phyloP scores from a whole-genome alignment of 2,797 vertebrate species.

The Anomalospiza imberbis region DNA sequence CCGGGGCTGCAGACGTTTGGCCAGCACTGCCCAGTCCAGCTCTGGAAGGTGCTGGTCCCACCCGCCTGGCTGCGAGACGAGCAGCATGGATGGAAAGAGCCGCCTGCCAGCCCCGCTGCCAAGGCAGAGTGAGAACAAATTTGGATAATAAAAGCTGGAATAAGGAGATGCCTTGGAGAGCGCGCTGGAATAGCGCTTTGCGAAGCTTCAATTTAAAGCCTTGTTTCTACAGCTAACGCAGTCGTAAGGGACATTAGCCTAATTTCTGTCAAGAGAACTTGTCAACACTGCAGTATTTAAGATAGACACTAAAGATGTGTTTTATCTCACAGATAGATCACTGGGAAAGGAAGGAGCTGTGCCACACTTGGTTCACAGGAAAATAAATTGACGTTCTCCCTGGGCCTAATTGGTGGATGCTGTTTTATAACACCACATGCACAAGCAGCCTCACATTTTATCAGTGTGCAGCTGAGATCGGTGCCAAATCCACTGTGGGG shows the following conservation, averaged over 20 bases:
- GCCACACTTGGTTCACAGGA: conserved; percentile 28
- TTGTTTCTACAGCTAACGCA: conserved; percentile 56
- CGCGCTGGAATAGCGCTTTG: background rate
- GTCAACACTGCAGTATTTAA: conserved; percentile 62
- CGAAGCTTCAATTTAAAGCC: conserved; percentile 62
- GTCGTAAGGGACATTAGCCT: conserved; percentile 67
- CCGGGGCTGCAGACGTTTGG: rapidly evolving
- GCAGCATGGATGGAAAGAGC: background rate
- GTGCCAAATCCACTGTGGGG: background rate
- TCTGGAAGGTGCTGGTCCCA: background rate
- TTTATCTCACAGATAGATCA: conserved; percentile 48
- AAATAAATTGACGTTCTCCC: conserved; percentile 41
- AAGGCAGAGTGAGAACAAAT: conserved; percentile 55
- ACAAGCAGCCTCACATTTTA: background rate
- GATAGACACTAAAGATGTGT: conserved; percentile 45
- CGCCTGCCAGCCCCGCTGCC: conserved; percentile 10
- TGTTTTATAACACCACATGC: background rate
- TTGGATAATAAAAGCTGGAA: conserved; percentile 70
- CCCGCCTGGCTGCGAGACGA: background rate
- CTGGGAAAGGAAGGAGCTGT: conserved; percentile 53
- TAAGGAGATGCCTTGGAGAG: conserved; percentile 60
- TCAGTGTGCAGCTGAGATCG: background rate
- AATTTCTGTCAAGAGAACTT: conserved; percentile 71
- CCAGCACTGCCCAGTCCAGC: background rate
- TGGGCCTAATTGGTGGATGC: background rate